Evolutionary conservation across 2,888 invertebrate genomes (phyloP), one percentile per base, ranked within the genome.

Genomic region (Erebia ligea): DNA sequence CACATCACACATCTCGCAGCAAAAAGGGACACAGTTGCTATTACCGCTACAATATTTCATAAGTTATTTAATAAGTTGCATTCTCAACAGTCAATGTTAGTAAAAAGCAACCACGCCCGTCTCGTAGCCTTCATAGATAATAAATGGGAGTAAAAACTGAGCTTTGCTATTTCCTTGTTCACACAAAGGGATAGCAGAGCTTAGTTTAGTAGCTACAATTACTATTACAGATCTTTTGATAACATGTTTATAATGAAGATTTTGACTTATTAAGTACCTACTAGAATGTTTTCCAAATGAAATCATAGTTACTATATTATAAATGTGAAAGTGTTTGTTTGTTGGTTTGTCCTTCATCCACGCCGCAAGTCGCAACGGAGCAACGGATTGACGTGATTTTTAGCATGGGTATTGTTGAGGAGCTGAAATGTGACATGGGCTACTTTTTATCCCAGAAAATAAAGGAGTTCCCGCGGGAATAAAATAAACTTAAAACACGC

Each of bases 81-180:
- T 86, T 84, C 82, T 79, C 76, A 79, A 76, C 76, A 79, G 75
- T 83, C 83, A 84, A 79, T 81, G 68, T 50, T 52, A 45, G 82
- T 79, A 88, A 89, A 87, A 89, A 87, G 81, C 71, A 68, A 81
- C 77, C 78, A 78, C 84, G 77, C 83, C 84, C 80, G 81, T 77
- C 61, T 56, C 77, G 80, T 77, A 82, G 79, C 78, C 79, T 78
- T 80, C 78, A 81, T 81, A 57, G 21, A 54, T 57, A 83, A 82
- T 80, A 82, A 80, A 82, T 80, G 79, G 74, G 77, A 74, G 78
- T 76, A 85, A 86, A 86, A 87, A 84, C 78, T 76, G 79, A 79
- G 79, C 77, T 15, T 40, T 78, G 73, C 76, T 76, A 80, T 79
- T 84, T 84, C 83, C 81, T 79, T 68, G 75, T 80, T 62, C 45